Evolutionary conservation across 2,113 vertebrate genomes (phyloP), one percentile per base, ranked within the genome.

Genomic region (Epinephelus lanceolatus): DNA sequence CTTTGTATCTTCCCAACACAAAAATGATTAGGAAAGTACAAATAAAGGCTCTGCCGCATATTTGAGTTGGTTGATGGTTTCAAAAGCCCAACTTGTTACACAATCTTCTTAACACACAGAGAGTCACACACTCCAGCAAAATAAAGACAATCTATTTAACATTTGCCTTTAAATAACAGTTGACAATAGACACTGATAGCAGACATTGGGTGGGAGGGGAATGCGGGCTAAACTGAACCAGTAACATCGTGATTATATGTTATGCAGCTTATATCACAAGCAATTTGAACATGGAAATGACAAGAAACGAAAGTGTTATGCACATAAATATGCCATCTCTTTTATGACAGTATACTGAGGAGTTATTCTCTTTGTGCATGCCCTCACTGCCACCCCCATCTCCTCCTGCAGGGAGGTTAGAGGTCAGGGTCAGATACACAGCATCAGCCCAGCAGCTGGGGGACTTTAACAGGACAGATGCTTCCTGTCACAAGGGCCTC

Each of bases 401-500:
- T 30, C 33, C 42, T 53, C 21, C 61, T 15, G 3, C 42, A 27
- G 23, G 12, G 27, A 42, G 55, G 25, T 21, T 4, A 59, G 66
- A 30, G 67, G 17, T 73, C 55, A 57, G 27, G 14, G 19, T 61
- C 68, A 70, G n/a, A 67, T 9, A 13, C 30, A 69, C 17, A 30
- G 23, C 56, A 25, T 30, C 55, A 21, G 42, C 10, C 69, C 23
- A 3, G 18, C 62, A 55, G 56, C 71, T 69, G 25, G 45, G 49
- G 3, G 18, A 13, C 56, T 52, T 52, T 51, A 60, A 74, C 55
- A 40, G 42, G 42, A 76, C 66, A 85, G 66, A 66, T 65, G 63
- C 30, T 82, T 86, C 79, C 70, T 70, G 80, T 83, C 52, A 59
- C 5, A n/a, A 15, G 21, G 42, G 21, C 0, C 30, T 45, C 30